Percentiles rank a stretch among this genome's conserved stretches.
These are phyloP conservation scores for Anarrhichthys ocellatus DNA, from an alignment of 2,113 vertebrate genomes.

Conservation along the genomic window DNA sequence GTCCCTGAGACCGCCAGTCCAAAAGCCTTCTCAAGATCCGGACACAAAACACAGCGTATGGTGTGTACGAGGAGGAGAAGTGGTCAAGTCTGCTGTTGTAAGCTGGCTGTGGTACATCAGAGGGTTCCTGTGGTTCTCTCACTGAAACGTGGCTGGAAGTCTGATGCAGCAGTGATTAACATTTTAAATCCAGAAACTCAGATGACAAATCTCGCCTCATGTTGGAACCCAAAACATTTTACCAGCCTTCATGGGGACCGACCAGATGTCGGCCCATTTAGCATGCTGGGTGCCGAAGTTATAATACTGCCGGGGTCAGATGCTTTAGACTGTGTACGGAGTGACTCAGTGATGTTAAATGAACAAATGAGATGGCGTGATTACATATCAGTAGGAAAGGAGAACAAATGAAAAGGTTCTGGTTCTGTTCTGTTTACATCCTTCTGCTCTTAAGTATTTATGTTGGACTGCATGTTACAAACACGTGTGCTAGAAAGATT, in stretches of 20 bases:
- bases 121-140: background rate
- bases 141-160: background rate
- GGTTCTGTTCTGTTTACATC: conserved; percentile 26
- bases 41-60: background rate
- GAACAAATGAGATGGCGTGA: conserved; percentile 34
- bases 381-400: conserved; percentile 26
- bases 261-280: conserved; percentile 24
- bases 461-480: conserved; percentile 16
- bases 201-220: conserved; percentile 5
- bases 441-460: conserved; percentile 10
- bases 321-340: conserved; percentile 4
- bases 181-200: conserved; percentile 32
- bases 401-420: conserved; percentile 40
- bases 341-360: conserved; percentile 19
- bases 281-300: conserved; percentile 10
- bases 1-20: background rate
- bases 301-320: background rate
- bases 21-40: background rate
- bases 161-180: conserved; percentile 20
- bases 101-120: conserved; percentile 19
- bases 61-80: background rate
- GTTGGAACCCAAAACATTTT: conserved; percentile 23
- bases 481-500: conserved; percentile 10
- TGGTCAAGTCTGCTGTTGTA: background rate
- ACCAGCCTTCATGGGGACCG: conserved; percentile 7